Conservation (phyloP, 2,888 invertebrate species). For the Mongoloraphidia duomilia region DNA sequence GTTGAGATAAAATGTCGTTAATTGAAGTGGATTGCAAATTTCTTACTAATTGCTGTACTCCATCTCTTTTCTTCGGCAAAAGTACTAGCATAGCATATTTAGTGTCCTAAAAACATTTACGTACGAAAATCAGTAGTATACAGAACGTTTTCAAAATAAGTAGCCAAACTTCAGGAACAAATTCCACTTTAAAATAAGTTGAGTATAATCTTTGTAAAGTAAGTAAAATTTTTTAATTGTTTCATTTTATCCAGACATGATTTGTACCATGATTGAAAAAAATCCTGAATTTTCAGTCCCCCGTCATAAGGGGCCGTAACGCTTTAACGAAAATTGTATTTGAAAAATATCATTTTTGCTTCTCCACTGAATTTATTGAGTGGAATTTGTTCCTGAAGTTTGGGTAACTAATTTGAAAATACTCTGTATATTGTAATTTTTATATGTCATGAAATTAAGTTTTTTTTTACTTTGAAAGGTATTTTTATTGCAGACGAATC, state of each 20-base stretch:
- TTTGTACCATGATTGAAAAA: no score
- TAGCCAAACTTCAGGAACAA: no score
- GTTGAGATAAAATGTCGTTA: slow-evolving; percentile 29
- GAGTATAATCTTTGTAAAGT: no score
- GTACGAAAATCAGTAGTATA: background rate
- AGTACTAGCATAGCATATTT: slow-evolving; percentile 47
- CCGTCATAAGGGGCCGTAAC: no score
- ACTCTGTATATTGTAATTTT: background rate
- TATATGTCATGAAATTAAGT: background rate
- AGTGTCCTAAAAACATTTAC: slow-evolving; percentile 32
- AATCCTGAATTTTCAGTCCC: no score
- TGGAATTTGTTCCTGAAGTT: background rate
- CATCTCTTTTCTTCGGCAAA: slow-evolving; percentile 38
- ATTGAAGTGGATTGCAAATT: slow-evolving; percentile 42
- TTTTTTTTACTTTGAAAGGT: slow-evolving; percentile 52
- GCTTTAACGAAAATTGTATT: background rate
- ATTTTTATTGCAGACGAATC: slow-evolving; percentile 54
- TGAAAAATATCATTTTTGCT: background rate
- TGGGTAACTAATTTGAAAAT: slow-evolving; percentile 11
- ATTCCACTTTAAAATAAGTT: no score
- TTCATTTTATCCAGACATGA: no score
- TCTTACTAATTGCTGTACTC: slow-evolving; percentile 33
- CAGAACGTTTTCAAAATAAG: no score
- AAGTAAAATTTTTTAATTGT: no score
- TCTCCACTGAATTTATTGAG: background rate